These are phyloP conservation scores for Empis livida DNA, from an alignment of 2,888 invertebrate species.

Conservation along the genomic window DNA sequence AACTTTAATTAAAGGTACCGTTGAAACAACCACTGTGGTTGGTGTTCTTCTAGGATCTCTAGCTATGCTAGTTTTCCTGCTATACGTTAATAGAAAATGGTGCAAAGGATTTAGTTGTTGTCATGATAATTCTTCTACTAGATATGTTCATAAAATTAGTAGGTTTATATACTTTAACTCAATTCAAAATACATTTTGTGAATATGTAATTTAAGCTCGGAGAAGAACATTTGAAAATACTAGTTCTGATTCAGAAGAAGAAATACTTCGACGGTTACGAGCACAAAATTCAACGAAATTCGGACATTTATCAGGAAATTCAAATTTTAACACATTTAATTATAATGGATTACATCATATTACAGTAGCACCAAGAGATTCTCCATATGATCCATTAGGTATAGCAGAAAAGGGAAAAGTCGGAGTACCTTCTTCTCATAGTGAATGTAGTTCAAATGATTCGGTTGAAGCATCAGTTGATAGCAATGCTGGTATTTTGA, in stretches of 20 bases:
- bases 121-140: conserved; percentile 38
- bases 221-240: conserved; percentile 34
- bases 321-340: conserved; percentile 18
- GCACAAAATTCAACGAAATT: conserved; percentile 35
- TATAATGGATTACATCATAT: conserved; percentile 32
- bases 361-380: conserved; percentile 27
- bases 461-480: conserved; percentile 35
- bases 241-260: conserved; percentile 66
- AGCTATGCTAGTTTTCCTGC: conserved; percentile 64
- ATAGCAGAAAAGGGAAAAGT: conserved; percentile 36
- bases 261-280: conserved; percentile 45
- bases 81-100: conserved; percentile 73
- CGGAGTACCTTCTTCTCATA: conserved; percentile 33
- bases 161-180: conserved; percentile 14
- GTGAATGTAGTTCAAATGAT: conserved; percentile 36
- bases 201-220: conserved; percentile 21
- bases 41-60: conserved; percentile 78
- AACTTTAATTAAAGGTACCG: conserved; percentile 33
- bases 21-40: conserved; percentile 78
- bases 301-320: conserved; percentile 24
- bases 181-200: not conserved
- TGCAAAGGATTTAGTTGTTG: conserved; percentile 52
- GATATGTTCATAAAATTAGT: conserved; percentile 35
- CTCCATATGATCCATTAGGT: conserved; percentile 32
- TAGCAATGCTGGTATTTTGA: conserved; percentile 31